Percentiles rank a stretch among this genome's conserved stretches.
phyloP scores from a whole-genome alignment of 2,888 invertebrate species.

The Cephus spinipes region DNA sequence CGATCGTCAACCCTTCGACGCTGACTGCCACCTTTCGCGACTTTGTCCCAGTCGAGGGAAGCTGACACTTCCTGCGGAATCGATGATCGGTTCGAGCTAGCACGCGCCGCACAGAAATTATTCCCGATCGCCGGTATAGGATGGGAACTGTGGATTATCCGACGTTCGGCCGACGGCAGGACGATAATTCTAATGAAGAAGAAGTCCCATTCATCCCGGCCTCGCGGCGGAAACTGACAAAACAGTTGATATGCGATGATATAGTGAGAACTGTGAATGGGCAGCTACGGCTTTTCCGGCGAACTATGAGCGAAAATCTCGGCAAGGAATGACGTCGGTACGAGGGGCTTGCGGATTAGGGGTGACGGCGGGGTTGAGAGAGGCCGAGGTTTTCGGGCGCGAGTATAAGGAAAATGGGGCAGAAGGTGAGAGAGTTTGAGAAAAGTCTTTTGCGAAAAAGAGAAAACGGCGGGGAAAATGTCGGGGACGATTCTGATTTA shows the following conservation, averaged over 20 bases:
- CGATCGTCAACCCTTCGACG: neutral
- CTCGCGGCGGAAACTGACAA: slow-evolving; percentile 58
- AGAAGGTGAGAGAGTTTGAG: slow-evolving; percentile 31
- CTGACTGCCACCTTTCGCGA: neutral
- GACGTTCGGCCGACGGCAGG: neutral
- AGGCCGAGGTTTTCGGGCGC: neutral
- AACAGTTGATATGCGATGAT: slow-evolving; percentile 63
- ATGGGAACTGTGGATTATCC: neutral
- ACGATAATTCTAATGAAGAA: slow-evolving; percentile 49
- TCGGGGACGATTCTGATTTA: slow-evolving; percentile 58
- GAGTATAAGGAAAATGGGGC: slow-evolving; percentile 20
- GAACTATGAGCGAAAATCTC: slow-evolving; percentile 34
- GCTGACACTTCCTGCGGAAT: neutral
- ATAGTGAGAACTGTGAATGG: slow-evolving; percentile 57
- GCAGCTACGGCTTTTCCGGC: slow-evolving; percentile 27
- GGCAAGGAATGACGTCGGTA: slow-evolving; percentile 17
- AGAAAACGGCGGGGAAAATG: slow-evolving; percentile 46
- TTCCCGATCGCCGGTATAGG: neutral
- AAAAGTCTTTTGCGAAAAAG: slow-evolving; percentile 38
- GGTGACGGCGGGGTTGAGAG: neutral
- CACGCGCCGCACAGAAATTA: neutral
- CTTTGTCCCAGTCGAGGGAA: neutral
- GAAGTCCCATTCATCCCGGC: slow-evolving; percentile 58
- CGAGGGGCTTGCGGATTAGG: neutral
- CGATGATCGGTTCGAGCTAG: neutral